Evolutionary conservation across 1,140 invertebrate genomes (phyloP), one percentile per base, ranked within the genome.

Genomic region (Olivierus martensii): DNA sequence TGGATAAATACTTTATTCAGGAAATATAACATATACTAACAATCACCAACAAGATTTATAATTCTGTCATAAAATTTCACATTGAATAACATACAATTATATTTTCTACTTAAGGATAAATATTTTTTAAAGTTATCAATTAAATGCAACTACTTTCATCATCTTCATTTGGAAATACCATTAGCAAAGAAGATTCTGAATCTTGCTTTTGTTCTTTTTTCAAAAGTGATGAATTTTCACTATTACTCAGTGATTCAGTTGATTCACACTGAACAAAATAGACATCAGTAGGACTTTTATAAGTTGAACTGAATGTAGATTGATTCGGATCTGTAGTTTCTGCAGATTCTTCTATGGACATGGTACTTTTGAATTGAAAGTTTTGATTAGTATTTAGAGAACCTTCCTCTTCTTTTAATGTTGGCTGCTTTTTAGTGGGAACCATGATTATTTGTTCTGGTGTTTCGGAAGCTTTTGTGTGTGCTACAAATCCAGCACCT

Each of bases 401-500:
- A 2, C 17, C 46, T 21, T 52, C 55, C 17, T 56, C 55, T 14
- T 53, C 52, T 11, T 45, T 17, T 9, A 36, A 35, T 5, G 55
- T 45, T 0, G 46, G 34, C 4, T 43, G 47, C 4, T 49, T 35
- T 38, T 55, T 55, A 12, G 53, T 50, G 14, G 53, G 38, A 14
- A 46, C 49, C 54, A 56, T 56, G 3, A 50, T 37, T 4, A 56
- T 56, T 28, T 49, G 38, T 39, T 56, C 54, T 35, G 44, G 44
- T 15, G 51, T 43, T 37, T 54, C 52, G 3, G 39, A 35, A 22
- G 17, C 41, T 37, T 55, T 46, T 3, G 43, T 35, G 18, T 54
- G 43, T 3, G 52, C 49, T 3, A 45, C 51, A 44, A 55, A 59
- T 14, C 60, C 62, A 2, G 55, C 57, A 41, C 61, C 61, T 37